These are phyloP conservation scores for Acanthaster planci DNA, from an alignment of 35 echinoderm and acorn worm species.

Conservation along the genomic window DNA sequence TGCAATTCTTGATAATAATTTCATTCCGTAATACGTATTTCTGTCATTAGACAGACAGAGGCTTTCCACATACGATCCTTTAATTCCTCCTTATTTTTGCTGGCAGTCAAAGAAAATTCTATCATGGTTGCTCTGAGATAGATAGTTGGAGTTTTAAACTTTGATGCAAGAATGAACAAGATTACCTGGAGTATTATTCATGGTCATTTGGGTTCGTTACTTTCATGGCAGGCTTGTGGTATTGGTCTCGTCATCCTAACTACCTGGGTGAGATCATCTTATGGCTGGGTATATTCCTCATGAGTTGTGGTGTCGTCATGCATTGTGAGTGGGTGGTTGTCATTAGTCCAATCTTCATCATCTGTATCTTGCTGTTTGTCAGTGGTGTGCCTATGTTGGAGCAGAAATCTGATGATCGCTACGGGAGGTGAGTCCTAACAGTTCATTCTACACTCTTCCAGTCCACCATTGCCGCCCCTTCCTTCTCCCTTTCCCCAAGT, in stretches of 20 bases:
- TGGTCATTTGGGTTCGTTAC: not conserved
- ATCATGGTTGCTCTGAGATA: too few species aligned
- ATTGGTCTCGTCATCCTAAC: conserved; percentile 92
- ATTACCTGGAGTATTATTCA: too few species aligned
- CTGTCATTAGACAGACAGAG: too few species aligned
- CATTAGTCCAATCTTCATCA: conserved; percentile 73
- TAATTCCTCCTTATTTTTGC: too few species aligned
- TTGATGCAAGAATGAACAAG: too few species aligned
- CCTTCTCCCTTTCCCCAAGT: too few species aligned
- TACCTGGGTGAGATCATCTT: conserved; percentile 90
- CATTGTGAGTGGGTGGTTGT: conserved; percentile 73
- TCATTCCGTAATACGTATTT: too few species aligned
- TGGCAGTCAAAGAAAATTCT: too few species aligned
- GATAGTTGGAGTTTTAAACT: too few species aligned
- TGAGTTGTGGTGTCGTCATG: conserved; percentile 53
- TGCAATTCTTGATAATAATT: too few species aligned
- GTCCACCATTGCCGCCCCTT: too few species aligned
- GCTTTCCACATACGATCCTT: too few species aligned
- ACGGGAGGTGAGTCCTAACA: conserved; percentile 92
- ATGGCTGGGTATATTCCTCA: conserved; percentile 83
- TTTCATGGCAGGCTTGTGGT: conserved; percentile 71
- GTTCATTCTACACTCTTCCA: not conserved
- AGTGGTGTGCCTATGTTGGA: conserved; percentile 89
- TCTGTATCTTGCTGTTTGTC: conserved; percentile 59
- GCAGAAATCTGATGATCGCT: conserved; percentile 64